Percentiles rank a stretch among this genome's conserved stretches.
Conservation (phyloP, 1,140 invertebrate genomes). For the Heliconius melpomene region DNA sequence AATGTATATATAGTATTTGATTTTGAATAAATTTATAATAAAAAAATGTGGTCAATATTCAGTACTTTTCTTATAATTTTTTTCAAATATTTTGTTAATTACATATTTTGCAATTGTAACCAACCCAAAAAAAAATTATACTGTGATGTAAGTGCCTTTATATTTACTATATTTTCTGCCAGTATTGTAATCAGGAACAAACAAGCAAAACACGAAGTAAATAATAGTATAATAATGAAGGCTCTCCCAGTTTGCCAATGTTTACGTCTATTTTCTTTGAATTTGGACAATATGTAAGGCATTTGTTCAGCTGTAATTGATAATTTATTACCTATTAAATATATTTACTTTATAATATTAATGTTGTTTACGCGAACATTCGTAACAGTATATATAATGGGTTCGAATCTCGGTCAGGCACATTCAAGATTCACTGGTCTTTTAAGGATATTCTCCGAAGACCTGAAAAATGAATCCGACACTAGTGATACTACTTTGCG, state of each 20-base stretch:
- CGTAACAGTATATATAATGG: constrained; percentile 18
- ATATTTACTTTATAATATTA: constrained; percentile 28
- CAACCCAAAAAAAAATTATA: constrained; percentile 34
- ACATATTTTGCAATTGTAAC: constrained; percentile 11
- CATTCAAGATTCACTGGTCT: constrained; percentile 23
- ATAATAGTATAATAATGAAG: background rate
- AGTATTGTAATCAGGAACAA: constrained; percentile 49
- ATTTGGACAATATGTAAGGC: background rate
- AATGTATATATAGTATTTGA: too few species aligned
- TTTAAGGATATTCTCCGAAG: constrained; percentile 27
- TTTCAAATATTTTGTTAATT: constrained; percentile 2
- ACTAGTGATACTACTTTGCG: background rate
- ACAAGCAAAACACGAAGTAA: background rate
- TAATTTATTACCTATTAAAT: constrained; percentile 37
- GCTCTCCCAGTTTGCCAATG: background rate
- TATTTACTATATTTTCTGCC: constrained; percentile 50
- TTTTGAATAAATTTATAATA: background rate
- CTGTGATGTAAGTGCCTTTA: constrained; percentile 63
- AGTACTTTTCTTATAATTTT: background rate
- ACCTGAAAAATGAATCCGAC: constrained; percentile 25
- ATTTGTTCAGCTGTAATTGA: constrained; percentile 23
- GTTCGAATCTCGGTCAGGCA: background rate
- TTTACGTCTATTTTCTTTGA: constrained; percentile 3
- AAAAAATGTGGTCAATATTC: background rate
- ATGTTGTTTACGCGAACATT: constrained; percentile 13